Evolutionary conservation across 64 coral and sea anemone species (phyloP), one percentile per base, ranked within the genome.

Genomic region (Montipora foliosa): DNA sequence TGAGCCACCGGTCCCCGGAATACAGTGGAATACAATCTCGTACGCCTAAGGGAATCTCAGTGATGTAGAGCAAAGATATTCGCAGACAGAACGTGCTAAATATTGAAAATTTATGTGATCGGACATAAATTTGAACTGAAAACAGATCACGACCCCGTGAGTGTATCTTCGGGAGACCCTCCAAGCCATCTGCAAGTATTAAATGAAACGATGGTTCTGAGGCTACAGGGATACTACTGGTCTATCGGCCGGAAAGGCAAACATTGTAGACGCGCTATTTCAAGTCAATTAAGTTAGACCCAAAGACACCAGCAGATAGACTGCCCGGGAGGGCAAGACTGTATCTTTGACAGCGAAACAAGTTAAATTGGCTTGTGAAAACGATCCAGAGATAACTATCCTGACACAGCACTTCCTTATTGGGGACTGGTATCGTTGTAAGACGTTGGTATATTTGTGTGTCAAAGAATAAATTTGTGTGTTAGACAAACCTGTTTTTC

Each of bases 211-310:
- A 58, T 49, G 80, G 51, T 82, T 21, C 37, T 82, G 21, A 20
- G 51, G 21, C 5, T 66, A 11, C 49, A 82, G 51, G 21, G 50
- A 1, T 57, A 82, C 16, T 7, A 57, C 2, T 82, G 4, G 60
- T 82, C 7, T 82, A 82, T 57, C 80, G 80, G 47, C 80, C 58
- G 49, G 49, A 0, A 92, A 83, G 60, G 81, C 60, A 50, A 84
- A 92, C 21, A 84, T 84, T 22, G 90, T 79, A 82, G 90, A 92
- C 14, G 60, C 60, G 0, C 10, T 64, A 11, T 64, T 12, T 12
- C 9, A 12, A 64, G 8, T 64, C 60, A 64, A 64, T 64, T 12
- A 64, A 64, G 0, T 11, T 64, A 1, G 13, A 64, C 60, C 60
- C 13, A 64, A 64, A 64, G 60, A 64, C 60, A 64, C 13, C 8